Conservation (phyloP, 1,140 invertebrate species). For the Drosophila watanabei region DNA sequence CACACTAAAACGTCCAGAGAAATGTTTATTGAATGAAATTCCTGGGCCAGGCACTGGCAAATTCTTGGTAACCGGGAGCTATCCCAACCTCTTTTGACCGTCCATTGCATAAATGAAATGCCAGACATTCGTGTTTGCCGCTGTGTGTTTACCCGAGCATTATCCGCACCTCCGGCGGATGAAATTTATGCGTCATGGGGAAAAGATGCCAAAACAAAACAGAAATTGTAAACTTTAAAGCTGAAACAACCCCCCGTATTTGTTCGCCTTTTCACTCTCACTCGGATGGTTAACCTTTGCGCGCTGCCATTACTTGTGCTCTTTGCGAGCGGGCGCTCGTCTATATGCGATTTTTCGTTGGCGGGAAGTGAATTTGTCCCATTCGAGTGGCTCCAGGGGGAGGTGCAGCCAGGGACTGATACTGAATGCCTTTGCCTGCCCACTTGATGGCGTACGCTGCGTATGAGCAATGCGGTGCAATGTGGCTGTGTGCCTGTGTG, state of each 20-base stretch:
- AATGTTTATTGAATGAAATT: conserved; percentile 42
- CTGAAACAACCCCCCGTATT: background rate
- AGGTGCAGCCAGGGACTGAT: conserved; percentile 14
- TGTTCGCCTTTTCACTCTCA: conserved; percentile 43
- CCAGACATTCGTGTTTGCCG: conserved; percentile 22
- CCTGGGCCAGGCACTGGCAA: conserved; percentile 9
- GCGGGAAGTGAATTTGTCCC: conserved; percentile 71
- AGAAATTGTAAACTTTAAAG: conserved; percentile 51
- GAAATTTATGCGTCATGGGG: conserved; percentile 36
- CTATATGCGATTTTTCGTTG: conserved; percentile 50
- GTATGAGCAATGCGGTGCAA: conserved; percentile 75
- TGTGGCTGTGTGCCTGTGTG: conserved; percentile 12
- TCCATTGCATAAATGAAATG: conserved; percentile 33
- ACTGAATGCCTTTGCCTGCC: conserved; percentile 41
- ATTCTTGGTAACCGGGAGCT: conserved; percentile 21
- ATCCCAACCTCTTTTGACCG: conserved; percentile 17
- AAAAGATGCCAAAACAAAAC: conserved; percentile 48
- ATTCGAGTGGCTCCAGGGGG: conserved; percentile 47
- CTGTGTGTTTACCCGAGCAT: conserved; percentile 10
- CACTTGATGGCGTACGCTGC: conserved; percentile 74
- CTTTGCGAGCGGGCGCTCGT: conserved; percentile 12
- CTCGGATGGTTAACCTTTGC: conserved; percentile 51
- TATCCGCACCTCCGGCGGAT: conserved; percentile 21
- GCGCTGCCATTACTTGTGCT: conserved; percentile 20
- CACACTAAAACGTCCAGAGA: conserved; percentile 2